These are phyloP conservation scores for Archilochus colubris DNA, from an alignment of 2,113 vertebrate species.

Conservation along the genomic window DNA sequence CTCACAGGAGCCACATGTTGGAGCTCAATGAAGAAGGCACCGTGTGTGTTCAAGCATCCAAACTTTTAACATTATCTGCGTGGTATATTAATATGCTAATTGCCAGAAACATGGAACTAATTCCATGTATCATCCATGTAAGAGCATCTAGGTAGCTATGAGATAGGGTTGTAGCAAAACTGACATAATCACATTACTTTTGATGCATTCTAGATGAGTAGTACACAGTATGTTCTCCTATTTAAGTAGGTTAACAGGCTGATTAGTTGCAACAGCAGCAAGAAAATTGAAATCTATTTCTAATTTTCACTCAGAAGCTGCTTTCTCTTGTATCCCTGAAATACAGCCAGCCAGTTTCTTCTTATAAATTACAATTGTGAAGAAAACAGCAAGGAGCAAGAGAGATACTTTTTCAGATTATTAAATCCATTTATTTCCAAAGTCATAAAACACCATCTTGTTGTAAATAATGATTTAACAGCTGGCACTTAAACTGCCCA, in stretches of 20 bases:
- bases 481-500: neutral
- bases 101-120: slow-evolving; percentile 72
- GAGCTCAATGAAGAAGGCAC: slow-evolving; percentile 41
- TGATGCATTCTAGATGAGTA: neutral
- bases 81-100: slow-evolving; percentile 77
- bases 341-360: neutral
- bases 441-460: slow-evolving; percentile 11
- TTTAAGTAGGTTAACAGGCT: slow-evolving; percentile 54
- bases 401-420: slow-evolving; percentile 23
- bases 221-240: neutral
- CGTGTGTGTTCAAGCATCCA: slow-evolving; percentile 55
- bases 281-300: slow-evolving; percentile 61
- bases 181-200: slow-evolving; percentile 47
- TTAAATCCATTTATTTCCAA: slow-evolving; percentile 42
- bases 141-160: slow-evolving; percentile 63
- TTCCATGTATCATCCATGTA: slow-evolving; percentile 65
- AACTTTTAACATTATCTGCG: slow-evolving; percentile 65
- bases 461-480: slow-evolving; percentile 34
- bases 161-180: slow-evolving; percentile 56
- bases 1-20: neutral
- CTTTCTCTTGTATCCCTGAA: slow-evolving; percentile 10
- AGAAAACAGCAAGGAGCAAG: slow-evolving; percentile 23
- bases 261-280: slow-evolving; percentile 55
- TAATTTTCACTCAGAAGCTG: slow-evolving; percentile 36
- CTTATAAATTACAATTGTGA: slow-evolving; percentile 20